phyloP scores from a whole-genome alignment of 2,888 invertebrate species.

The Mimas tiliae region DNA sequence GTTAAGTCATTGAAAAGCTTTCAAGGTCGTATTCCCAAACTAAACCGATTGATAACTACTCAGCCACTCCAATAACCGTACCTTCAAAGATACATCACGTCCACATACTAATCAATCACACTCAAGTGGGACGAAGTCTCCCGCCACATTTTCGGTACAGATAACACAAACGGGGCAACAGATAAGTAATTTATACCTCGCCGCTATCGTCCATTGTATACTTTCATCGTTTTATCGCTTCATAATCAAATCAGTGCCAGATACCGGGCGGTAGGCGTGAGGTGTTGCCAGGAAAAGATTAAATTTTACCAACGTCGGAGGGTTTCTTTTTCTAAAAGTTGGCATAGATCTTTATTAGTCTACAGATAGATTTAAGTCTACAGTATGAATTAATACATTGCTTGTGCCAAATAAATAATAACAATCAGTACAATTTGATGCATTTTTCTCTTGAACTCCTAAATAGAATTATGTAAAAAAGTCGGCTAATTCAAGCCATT shows the following conservation, averaged over 20 bases:
- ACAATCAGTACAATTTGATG: too few relatives aligned
- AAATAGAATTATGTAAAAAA: neutral
- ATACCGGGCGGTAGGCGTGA: constrained; percentile 24
- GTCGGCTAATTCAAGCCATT: neutral
- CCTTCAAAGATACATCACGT: constrained; percentile 1
- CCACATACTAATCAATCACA: constrained; percentile 44
- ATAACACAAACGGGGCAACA: constrained; percentile 63
- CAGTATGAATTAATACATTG: neutral
- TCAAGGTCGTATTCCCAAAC: neutral
- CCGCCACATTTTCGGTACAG: constrained; percentile 63
- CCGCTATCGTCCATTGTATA: constrained; percentile 68
- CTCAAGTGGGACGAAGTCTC: constrained; percentile 44
- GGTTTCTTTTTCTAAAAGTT: constrained; percentile 4
- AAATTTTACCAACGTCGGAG: constrained; percentile 5
- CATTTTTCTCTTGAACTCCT: neutral
- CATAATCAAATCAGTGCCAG: constrained; percentile 63
- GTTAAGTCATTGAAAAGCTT: neutral
- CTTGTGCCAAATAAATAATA: too few relatives aligned
- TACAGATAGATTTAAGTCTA: neutral
- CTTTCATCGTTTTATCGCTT: constrained; percentile 62
- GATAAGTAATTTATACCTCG: constrained; percentile 61
- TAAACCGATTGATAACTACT: neutral
- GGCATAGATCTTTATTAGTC: neutral
- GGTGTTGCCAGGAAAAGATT: constrained; percentile 19
- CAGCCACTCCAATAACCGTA: neutral